Percentiles rank a stretch among this genome's conserved stretches.
Conservation (phyloP, 1,140 invertebrate species). For the Caenorhabditis remanei region DNA sequence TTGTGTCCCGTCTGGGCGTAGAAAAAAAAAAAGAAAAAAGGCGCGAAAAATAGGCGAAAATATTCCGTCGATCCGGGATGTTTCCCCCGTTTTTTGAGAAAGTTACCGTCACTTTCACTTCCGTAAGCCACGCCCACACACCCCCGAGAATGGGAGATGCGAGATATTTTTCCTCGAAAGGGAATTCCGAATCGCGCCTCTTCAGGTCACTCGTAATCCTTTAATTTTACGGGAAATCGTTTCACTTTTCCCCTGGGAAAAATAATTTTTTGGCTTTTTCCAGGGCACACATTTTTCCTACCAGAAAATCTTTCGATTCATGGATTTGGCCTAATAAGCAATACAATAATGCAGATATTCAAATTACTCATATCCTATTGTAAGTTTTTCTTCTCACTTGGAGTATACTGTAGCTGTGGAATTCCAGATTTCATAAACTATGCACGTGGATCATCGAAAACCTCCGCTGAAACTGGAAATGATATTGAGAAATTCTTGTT, state of each 20-base stretch:
- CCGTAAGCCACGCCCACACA: background rate
- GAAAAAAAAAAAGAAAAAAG: background rate
- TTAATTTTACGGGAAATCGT: background rate
- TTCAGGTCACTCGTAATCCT: conserved; percentile 44
- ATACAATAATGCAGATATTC: background rate
- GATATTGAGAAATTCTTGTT: conserved; percentile 17
- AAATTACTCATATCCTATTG: background rate
- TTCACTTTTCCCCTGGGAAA: background rate
- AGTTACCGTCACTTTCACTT: background rate
- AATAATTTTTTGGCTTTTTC: background rate
- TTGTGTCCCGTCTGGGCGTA: background rate
- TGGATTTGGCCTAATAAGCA: conserved; percentile 2
- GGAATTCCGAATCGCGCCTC: background rate
- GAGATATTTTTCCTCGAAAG: conserved; percentile 22
- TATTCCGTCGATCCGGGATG: background rate
- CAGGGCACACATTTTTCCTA: background rate
- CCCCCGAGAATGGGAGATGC: background rate
- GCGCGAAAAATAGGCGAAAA: conserved; percentile 26
- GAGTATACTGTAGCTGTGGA: background rate
- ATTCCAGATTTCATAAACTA: background rate
- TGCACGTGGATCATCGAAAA: background rate
- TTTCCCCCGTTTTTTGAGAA: background rate
- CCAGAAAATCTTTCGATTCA: background rate
- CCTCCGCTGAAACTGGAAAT: conserved; percentile 24
- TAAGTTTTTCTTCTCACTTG: background rate